Base-by-base conservation (phyloP, 2,113 vertebrate genomes). In the Eupsittula cactorum region DNA sequence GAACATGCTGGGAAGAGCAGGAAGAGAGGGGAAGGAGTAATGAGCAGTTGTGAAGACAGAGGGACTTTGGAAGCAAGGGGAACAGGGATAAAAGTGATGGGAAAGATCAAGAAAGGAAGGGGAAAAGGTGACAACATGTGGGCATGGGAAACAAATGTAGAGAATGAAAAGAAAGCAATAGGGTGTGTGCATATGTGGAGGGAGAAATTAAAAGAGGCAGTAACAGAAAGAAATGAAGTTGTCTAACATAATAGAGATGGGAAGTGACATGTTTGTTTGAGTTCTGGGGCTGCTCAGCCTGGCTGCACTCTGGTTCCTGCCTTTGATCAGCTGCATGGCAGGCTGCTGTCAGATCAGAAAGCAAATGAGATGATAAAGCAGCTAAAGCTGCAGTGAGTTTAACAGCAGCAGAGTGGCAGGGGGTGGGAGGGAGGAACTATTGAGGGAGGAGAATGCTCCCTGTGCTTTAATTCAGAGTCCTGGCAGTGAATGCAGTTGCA, bases 311-410 rank as follows among this genome's bases (percentile, higher is more conserved):
- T 64, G 76, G 59, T 77, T 92, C 97, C 95, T 95, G 93, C 86
- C 97, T 98, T 97, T 97, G 97, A 98, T 98, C 97, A 97, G 82
- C 94, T 92, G 75, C 91, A 81, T 89, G 97, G 96, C 97, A 98
- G 96, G 67, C 88, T 70, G 39, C 59, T 88, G 94, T 96, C 96
- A 93, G 95, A 97, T 97, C 96, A 97, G 96, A 98, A 98, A 98
- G 94, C 92, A 97, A 98, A 98, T 97, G 97, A 97, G 98, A 97
- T 88, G 95, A 96, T 96, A 93, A 97, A 96, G 86, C 82, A 52
- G 82, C 86, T 82, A 83, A 95, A 97, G 74, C 69, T 83, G 92
- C 91, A 95, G 86, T 14, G 50, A 88, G 77, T 79, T 92, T 90
- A 82, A 89, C 74, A 84, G 83, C 82, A 27, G 82, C 63, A 52